Base-by-base conservation (phyloP, 1,140 invertebrate species). In the Chymomyza costata region DNA sequence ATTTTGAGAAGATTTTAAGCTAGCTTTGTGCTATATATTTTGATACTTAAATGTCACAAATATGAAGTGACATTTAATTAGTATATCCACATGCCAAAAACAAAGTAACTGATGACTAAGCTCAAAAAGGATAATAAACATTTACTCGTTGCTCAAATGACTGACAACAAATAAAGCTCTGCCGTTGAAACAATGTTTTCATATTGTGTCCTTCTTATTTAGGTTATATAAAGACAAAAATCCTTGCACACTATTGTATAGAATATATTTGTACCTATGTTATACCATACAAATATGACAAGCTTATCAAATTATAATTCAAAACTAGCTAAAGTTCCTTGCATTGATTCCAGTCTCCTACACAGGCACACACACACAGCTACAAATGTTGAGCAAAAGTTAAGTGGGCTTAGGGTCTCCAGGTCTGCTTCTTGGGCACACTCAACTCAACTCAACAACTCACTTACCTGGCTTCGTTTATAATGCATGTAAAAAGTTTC, bases 21-120 rank as follows among this genome's bases (percentile, higher is more conserved):
- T 25, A 8, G 19, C 39, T 18, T 15, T 43, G 47, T 17, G 6
- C 21, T 13, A 47, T 17, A 40, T 43, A 54, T 63, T 64, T 64
- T 55, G 39, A 64, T 55, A 49, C 51, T 39, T 40, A 37, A 49
- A 55, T 55, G 62, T 65, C 52, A 41, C 30, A 53, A 50, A 57
- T 47, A 31, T 45, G 61, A 65, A 58, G 53, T 65, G 54, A 65
- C 62, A 65, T 65, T 65, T 65, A 65, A 65, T 65, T 65, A 65
- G 62, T 65, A 28, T 46, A 34, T 52, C 30, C 43, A 13, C 16
- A 44, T 17, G 8, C n/a, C n/a, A 46, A 25, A 3, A 25, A 34
- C 21, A 30, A 46, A 35, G 13, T 37, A 63, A 54, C 25, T 64
- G 61, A 64, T 56, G 61, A 64, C 52, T 44, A 44, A 60, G 52